A percentile compares a stretch with the other conserved stretches of the same genome.
Conservation (phyloP, 1,140 invertebrate species). For the Pinna nobilis region DNA sequence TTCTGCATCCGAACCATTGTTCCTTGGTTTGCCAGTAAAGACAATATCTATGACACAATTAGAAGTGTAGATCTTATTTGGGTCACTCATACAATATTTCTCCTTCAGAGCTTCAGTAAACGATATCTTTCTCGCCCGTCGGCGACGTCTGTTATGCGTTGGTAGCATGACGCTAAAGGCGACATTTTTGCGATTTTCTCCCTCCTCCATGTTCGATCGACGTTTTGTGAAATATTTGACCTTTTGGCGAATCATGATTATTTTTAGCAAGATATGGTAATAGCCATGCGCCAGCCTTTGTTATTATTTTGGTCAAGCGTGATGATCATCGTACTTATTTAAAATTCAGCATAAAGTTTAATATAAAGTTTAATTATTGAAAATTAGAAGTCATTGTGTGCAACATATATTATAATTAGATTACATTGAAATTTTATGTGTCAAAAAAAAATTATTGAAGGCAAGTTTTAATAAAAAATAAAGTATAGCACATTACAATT, state of each 20-base stretch:
- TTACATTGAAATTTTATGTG: too few relatives aligned
- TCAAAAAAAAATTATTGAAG: too few relatives aligned
- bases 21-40: slow-evolving; percentile 50
- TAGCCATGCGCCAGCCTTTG: slow-evolving; percentile 10
- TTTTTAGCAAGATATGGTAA: slow-evolving; percentile 20
- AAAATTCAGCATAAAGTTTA: not conserved
- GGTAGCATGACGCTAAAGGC: slow-evolving; percentile 12
- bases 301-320: slow-evolving; percentile 11
- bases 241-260: slow-evolving; percentile 29
- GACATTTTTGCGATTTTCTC: slow-evolving; percentile 10
- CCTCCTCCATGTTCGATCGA: slow-evolving; percentile 15
- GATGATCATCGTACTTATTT: slow-evolving; percentile 1
- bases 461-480: too few relatives aligned
- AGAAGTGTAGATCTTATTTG: slow-evolving; percentile 31
- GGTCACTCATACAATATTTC: slow-evolving; percentile 56
- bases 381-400: too few relatives aligned
- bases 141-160: slow-evolving; percentile 13
- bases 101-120: slow-evolving; percentile 63
- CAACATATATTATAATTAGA: too few relatives aligned
- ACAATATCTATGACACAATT: slow-evolving; percentile 53
- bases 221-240: slow-evolving; percentile 18
- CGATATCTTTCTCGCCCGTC: slow-evolving; percentile 44
- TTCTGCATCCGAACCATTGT: slow-evolving; percentile 52
- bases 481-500: too few relatives aligned
- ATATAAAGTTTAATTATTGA: too few relatives aligned